Evolutionary conservation across 2,113 vertebrate species (phyloP).

Genomic region (Salvelinus alpinus): DNA sequence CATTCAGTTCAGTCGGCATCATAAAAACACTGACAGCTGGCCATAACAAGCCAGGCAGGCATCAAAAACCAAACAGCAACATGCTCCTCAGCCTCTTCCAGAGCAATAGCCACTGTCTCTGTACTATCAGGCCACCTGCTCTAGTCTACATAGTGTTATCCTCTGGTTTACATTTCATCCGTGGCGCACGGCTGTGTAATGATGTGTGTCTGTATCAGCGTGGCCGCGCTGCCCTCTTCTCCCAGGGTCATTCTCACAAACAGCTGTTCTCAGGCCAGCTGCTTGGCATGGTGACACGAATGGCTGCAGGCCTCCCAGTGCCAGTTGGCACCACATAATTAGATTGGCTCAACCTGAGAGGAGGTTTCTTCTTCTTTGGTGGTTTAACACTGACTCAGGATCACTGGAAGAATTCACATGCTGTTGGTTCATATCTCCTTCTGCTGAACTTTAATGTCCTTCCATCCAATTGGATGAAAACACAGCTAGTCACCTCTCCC

Average conservation of each 20-base stretch:
- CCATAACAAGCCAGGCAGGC: constrained; percentile 7
- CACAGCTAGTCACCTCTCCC: background rate
- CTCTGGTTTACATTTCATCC: constrained; percentile 47
- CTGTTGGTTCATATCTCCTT: background rate
- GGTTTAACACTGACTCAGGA: too few relatives aligned
- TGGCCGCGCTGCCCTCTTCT: constrained; percentile 36
- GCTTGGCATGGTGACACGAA: constrained; percentile 19
- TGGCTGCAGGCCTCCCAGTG: too few relatives aligned
- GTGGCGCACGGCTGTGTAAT: constrained; percentile 51
- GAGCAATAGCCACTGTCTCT: constrained; percentile 44
- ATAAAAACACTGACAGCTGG: constrained; percentile 41
- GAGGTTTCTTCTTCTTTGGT: background rate
- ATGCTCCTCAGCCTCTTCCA: background rate
- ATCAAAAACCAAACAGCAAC: background rate
- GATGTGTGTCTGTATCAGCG: constrained; percentile 37
- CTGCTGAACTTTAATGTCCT: background rate
- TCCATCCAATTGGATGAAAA: background rate
- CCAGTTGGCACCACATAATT: too few relatives aligned
- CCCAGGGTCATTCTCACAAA: constrained; percentile 44
- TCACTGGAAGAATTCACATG: too few relatives aligned
- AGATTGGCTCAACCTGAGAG: background rate
- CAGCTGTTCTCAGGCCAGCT: constrained; percentile 62
- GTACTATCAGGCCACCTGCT: constrained; percentile 51
- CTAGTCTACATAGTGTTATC: constrained; percentile 32
- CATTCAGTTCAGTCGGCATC: constrained; percentile 37